phyloP scores from a whole-genome alignment of 2,113 vertebrate genomes.

The Equus quagga region DNA sequence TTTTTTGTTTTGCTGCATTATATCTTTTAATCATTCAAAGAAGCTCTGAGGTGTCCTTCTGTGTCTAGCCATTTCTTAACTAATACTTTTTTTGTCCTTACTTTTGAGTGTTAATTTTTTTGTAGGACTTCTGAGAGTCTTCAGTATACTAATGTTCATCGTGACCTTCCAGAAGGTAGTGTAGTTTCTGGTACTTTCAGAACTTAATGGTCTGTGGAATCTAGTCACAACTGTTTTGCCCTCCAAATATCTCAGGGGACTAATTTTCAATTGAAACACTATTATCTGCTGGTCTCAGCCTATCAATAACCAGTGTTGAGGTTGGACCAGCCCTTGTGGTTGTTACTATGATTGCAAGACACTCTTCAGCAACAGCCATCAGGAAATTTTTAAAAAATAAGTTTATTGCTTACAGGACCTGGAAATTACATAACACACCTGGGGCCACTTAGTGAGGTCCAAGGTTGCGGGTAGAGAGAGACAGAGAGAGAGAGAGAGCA shows the following conservation, averaged over 20 bases:
- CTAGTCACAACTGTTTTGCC: not conserved
- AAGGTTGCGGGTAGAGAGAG: too few species aligned
- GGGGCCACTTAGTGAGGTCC: too few species aligned
- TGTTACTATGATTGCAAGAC: too few species aligned
- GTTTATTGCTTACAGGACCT: too few species aligned
- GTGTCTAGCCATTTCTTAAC: not conserved
- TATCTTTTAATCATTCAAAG: not conserved
- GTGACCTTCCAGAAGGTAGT: not conserved
- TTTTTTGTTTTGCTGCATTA: not conserved
- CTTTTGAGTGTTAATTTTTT: not conserved
- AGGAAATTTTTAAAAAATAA: too few species aligned
- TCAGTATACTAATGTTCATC: not conserved
- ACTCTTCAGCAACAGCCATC: too few species aligned
- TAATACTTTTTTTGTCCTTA: not conserved
- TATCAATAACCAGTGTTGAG: too few species aligned
- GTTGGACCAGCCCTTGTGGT: too few species aligned
- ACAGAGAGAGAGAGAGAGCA: too few species aligned
- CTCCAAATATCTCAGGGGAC: not conserved
- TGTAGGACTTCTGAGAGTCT: not conserved
- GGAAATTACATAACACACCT: too few species aligned
- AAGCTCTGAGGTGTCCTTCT: not conserved
- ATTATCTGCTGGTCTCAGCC: too few species aligned
- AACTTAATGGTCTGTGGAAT: not conserved
- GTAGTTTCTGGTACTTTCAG: not conserved
- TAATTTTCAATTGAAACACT: not conserved